Base-by-base conservation (phyloP, 1,140 invertebrate genomes). In the Pogonomyrmex californicus region DNA sequence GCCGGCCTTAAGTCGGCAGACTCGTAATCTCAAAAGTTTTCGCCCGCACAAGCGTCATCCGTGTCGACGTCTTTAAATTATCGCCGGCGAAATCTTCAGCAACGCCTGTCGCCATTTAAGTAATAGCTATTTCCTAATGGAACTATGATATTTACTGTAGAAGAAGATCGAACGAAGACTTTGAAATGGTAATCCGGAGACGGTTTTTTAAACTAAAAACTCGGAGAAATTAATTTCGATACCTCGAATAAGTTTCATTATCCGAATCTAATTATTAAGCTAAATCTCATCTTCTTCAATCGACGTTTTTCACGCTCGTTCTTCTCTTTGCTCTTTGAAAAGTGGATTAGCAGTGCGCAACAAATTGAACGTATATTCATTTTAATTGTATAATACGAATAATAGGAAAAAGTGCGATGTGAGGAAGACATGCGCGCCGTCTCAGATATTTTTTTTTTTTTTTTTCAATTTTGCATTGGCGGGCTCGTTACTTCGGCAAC, bases 341-440 rank as follows among this genome's bases (percentile, higher is more conserved):
- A 77, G n/a, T 70, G 36, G 14, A 7, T 81, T 47, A 70, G 36
- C 47, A 66, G 33, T 12, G 63, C 49, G 33, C 33, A 12, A 14
- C 54, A 41, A 41, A 81, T 70, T 30, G 17, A 81, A 17, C 23
- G 78, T 58, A 60, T 36, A 66, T 82, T 73, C 51, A 82, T 82
- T 73, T 82, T 82, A 82, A 82, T 82, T 82, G 41, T 60, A 56
- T 56, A 33, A 71, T 51, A 58, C 36, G 23, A 82, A 71, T 58
- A 73, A 73, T 38, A 10, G 14, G 51, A 82, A 58, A 82, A 47
- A 82, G 66, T 30, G 60, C 60, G 76, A 36, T 17, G 38, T 23
- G 49, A 30, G n/a, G 30, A 78, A 33, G 63, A 68, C 49, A 4
- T 49, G 65, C 77, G 62, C 47, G 47, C 38, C 60, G 30, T 41